Evolutionary conservation across 2,888 invertebrate genomes (phyloP).

Genomic region (Xiphydria camelus): DNA sequence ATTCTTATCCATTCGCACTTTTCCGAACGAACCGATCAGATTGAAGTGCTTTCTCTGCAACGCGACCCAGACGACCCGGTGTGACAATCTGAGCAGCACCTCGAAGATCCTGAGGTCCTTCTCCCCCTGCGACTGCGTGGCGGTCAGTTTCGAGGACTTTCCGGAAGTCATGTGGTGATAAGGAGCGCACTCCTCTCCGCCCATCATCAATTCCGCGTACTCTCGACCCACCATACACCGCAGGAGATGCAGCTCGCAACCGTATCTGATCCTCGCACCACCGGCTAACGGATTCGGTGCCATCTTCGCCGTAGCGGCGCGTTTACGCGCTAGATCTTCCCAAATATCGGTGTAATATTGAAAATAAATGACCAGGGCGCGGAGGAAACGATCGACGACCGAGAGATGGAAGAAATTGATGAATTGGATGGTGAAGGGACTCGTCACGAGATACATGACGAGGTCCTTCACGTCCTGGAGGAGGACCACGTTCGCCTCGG

Average conservation of each 20-base stretch:
- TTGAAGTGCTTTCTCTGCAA: slow-evolving; percentile 63
- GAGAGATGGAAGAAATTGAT: slow-evolving; percentile 65
- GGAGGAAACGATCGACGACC: slow-evolving; percentile 66
- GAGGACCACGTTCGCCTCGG: slow-evolving; percentile 63
- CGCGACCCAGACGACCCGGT: slow-evolving; percentile 69
- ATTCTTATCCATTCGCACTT: neutral
- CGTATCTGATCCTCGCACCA: slow-evolving; percentile 35
- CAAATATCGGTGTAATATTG: slow-evolving; percentile 68
- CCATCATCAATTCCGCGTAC: slow-evolving; percentile 65
- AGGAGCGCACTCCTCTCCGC: slow-evolving; percentile 39
- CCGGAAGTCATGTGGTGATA: slow-evolving; percentile 65
- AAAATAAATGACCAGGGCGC: slow-evolving; percentile 67
- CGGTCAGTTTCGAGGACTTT: slow-evolving; percentile 57
- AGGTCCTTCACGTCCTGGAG: slow-evolving; percentile 67
- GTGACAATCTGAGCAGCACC: slow-evolving; percentile 63
- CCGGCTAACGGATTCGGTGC: slow-evolving; percentile 45
- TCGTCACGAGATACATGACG: slow-evolving; percentile 60
- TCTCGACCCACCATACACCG: slow-evolving; percentile 66
- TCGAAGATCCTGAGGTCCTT: slow-evolving; percentile 68
- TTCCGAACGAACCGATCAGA: slow-evolving; percentile 64
- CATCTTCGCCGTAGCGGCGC: slow-evolving; percentile 55
- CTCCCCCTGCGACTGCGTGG: slow-evolving; percentile 63
- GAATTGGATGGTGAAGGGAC: slow-evolving; percentile 63
- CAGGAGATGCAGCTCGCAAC: slow-evolving; percentile 64
- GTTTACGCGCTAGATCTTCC: slow-evolving; percentile 62